Evolutionary conservation across 2,113 vertebrate species (phyloP), one percentile per base, ranked within the genome.

Genomic region (Puntigrus tetrazona): DNA sequence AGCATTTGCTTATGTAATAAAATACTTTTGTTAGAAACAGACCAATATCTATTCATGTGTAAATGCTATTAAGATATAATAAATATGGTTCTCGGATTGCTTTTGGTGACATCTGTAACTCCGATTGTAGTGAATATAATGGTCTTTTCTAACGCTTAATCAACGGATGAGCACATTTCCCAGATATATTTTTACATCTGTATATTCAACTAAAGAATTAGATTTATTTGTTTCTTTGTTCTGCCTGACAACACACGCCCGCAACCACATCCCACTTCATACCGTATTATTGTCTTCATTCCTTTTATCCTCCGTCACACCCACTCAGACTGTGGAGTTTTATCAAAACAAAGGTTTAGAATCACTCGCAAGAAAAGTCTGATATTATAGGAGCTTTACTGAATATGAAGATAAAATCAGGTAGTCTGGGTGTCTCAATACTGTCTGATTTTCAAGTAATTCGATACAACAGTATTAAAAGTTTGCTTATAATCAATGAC

Each of bases 301-400:
- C 22, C 31, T 73, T n/a, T 45, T 13, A 14, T 73, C 38, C 38
- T 43, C n/a, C 11, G 18, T 78, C 52, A 27, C 76, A 25, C 34
- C 20, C 76, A 78, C 76, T 41, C 34, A 5, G 36, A 25, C 76
- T 61, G 76, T 61, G 76, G 55, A 18, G 52, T 61, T 78, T 59
- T 3, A 27, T 14, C 6, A 16, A 57, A 41, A 78, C 52, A 78
- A 78, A 8, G 7, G 22, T 16, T 61, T 43, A 61, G n/a, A 61
- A 25, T 61, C 22, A 59, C 75, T 61, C 34, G 5, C 29, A 36
- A n/a, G 77, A 11, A 43, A 61, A 25, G 20, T 61, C 1, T 43
- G 55, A 43, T 55, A 61, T 78, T 78, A 61, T 27, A 78, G 13
- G 69, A 25, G n/a, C 69, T 73, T 16, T 45, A 73, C 69, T 2